Evolutionary conservation across 1,140 invertebrate genomes (phyloP), one percentile per base, ranked within the genome.

Genomic region (Ceratina calcarata): DNA sequence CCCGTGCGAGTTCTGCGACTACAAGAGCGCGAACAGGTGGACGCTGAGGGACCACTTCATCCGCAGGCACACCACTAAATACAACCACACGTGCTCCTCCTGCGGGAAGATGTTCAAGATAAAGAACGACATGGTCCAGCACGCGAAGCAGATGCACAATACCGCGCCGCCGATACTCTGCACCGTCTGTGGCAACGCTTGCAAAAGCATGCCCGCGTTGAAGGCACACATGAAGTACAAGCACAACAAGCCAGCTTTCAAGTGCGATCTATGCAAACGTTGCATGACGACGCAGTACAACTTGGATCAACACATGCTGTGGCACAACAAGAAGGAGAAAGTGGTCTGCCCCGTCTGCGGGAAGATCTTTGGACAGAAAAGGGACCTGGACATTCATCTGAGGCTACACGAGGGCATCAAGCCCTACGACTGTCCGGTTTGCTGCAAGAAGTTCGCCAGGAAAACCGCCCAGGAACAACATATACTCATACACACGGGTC

Each of bases 401-500:
- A 91, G 96, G 49, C 91, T 93, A 3, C 96, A 97, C 88, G 95
- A 95, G 0, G 94, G 95, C 0, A 95, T 95, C 75, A 94, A 95
- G 74, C 96, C 96, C 0, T 97, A 95, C 86, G 91, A 94, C 62
- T 98, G 97, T 90, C 94, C 94, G 13, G 94, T 96, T 1, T 98
- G 97, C 88, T 93, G 94, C 0, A 95, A 95, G 75, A 92, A 93
- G 8, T 98, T 97, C 87, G 94, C 94, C 13, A 93, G 96, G 3
- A 93, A 94, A 20, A 94, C 95, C 2, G 90, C 95, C 68, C 91
- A 96, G 77, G 93, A 95, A 65, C 93, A 93, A 16, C 97, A 98
- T 90, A 95, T 97, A 89, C 93, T 96, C 3, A 96, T 95, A 10
- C 97, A 97, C 85, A 96, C 96, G 0, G 95, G 97, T 0, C 96